These are phyloP conservation scores for Chrysocyon brachyurus DNA, from an alignment of 2,797 vertebrate genomes.

Conservation along the genomic window DNA sequence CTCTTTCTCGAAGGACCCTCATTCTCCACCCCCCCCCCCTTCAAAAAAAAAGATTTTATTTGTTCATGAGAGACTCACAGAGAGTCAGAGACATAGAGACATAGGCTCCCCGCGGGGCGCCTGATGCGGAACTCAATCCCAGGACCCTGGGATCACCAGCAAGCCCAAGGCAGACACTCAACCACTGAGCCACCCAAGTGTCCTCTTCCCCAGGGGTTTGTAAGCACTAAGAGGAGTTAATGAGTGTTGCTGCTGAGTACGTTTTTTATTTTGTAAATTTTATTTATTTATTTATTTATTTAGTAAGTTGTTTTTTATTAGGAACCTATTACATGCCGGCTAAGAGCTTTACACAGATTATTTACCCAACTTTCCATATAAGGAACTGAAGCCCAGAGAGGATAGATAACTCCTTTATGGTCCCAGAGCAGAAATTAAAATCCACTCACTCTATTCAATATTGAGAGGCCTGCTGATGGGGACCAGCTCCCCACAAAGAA, in stretches of 20 bases:
- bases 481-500: background rate
- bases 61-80: too few relatives aligned
- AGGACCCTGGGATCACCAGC: too few relatives aligned
- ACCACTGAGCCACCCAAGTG: background rate
- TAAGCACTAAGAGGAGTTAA: background rate
- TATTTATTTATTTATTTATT: too few relatives aligned
- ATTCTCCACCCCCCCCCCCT: background rate
- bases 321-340: background rate
- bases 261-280: background rate
- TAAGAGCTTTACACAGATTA: background rate
- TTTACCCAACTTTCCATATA: background rate
- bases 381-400: slow-evolving; percentile 16
- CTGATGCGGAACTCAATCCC: too few relatives aligned
- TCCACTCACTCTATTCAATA: background rate
- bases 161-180: too few relatives aligned
- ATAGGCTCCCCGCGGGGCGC: too few relatives aligned
- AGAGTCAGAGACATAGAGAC: too few relatives aligned
- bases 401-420: background rate
- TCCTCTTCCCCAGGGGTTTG: background rate
- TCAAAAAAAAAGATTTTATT: too few relatives aligned
- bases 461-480: background rate
- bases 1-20: background rate
- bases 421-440: background rate
- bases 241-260: background rate
- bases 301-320: background rate